Conservation (phyloP, 2,888 invertebrate species). For the Ornithoptera alexandrae region DNA sequence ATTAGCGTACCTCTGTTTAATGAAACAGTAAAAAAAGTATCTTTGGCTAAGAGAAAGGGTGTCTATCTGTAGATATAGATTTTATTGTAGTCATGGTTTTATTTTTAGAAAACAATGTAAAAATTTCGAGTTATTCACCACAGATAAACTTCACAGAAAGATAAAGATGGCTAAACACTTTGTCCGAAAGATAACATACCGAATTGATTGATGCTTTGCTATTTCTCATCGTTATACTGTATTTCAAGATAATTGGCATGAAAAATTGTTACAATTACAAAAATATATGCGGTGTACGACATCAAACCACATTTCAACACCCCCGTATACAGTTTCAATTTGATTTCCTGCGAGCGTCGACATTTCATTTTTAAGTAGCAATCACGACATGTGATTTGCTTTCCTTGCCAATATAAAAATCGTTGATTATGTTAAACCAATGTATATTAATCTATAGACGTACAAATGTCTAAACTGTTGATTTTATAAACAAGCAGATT, state of each 20-base stretch:
- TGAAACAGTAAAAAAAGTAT: too few species aligned
- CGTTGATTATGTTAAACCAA: slow-evolving; percentile 4
- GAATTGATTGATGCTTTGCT: too few species aligned
- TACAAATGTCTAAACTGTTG: neutral
- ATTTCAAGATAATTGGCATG: neutral
- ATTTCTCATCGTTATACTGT: too few species aligned
- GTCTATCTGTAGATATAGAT: too few species aligned
- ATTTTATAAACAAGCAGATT: neutral
- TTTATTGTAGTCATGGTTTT: too few species aligned
- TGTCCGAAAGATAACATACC: too few species aligned
- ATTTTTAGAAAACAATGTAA: too few species aligned
- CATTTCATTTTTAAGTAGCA: slow-evolving; percentile 71
- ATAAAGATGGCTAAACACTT: too few species aligned
- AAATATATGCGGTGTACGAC: slow-evolving; percentile 34
- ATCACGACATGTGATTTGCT: slow-evolving; percentile 60
- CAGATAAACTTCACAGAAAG: too few species aligned
- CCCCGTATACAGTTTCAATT: slow-evolving; percentile 62
- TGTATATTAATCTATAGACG: neutral
- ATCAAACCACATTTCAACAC: slow-evolving; percentile 54
- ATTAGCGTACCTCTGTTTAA: too few species aligned
- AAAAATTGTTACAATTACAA: slow-evolving; percentile 17
- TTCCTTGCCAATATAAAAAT: slow-evolving; percentile 31
- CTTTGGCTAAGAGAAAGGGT: too few species aligned
- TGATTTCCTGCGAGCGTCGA: slow-evolving; percentile 57
- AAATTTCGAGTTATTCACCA: too few species aligned